Conservation (phyloP, 2,113 vertebrate species). For the Pseudolaguvia tuberculata region DNA sequence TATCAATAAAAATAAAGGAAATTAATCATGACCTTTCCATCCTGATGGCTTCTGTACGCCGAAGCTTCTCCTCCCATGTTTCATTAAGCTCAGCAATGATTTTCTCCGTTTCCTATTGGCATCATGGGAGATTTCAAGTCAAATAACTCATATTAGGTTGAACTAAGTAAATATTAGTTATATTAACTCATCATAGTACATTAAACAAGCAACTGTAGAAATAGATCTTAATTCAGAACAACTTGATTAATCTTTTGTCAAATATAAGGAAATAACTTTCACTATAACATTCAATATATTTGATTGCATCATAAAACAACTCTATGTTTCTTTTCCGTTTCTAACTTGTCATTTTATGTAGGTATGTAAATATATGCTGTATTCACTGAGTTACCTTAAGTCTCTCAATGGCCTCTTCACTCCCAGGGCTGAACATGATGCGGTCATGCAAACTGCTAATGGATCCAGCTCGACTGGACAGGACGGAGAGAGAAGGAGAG, state of each 20-base stretch:
- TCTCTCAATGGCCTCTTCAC: constrained; percentile 90
- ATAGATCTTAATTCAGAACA: not conserved
- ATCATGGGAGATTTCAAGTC: constrained; percentile 10
- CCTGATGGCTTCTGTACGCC: constrained; percentile 90
- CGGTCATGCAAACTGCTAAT: constrained; percentile 91
- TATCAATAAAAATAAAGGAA: not conserved
- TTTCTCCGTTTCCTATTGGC: constrained; percentile 88
- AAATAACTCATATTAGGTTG: too few species aligned
- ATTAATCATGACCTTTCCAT: constrained; percentile 83
- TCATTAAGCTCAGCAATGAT: constrained; percentile 97
- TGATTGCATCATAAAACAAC: not conserved
- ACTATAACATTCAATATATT: not conserved
- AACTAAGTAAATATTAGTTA: not conserved
- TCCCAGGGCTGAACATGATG: constrained; percentile 89
- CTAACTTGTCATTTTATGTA: not conserved
- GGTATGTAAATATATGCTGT: not conserved
- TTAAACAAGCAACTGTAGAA: not conserved
- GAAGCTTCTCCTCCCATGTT: constrained; percentile 97
- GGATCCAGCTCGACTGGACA: constrained; percentile 86
- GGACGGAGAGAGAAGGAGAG: constrained; percentile 84
- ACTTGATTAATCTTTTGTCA: not conserved
- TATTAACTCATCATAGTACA: not conserved
- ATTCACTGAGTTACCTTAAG: constrained; percentile 77
- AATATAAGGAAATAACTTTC: not conserved
- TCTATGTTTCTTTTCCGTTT: not conserved